Conservation (phyloP, 2,113 vertebrate species). For the Osmerus eperlanus region DNA sequence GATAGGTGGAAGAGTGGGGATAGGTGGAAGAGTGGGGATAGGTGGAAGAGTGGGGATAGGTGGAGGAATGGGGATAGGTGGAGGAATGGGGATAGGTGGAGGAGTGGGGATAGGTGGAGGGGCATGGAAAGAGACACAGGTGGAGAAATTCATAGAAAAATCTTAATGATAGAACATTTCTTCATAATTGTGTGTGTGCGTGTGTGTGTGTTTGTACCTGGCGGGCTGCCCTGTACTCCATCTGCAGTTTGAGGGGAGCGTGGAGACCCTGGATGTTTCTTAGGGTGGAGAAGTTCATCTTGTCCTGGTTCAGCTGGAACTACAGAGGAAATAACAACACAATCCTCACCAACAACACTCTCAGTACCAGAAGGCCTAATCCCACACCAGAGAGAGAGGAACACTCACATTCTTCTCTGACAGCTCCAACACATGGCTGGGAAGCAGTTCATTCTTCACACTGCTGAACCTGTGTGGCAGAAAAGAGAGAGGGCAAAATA, state of each 20-base stretch:
- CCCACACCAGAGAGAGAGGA: background rate
- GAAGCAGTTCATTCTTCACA: slow-evolving; percentile 89
- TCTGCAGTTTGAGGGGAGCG: slow-evolving; percentile 88
- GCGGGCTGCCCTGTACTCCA: slow-evolving; percentile 90
- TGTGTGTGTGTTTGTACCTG: slow-evolving; percentile 70
- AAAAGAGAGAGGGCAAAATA: background rate
- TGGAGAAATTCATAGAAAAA: background rate
- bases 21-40: background rate
- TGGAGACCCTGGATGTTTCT: slow-evolving; percentile 93
- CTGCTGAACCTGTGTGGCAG: slow-evolving; percentile 77
- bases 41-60: background rate
- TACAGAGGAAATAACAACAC: slow-evolving; percentile 42
- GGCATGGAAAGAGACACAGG: no score
- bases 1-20: background rate
- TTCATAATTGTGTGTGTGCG: background rate
- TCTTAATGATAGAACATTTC: no score
- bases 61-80: background rate
- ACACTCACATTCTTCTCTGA: slow-evolving; percentile 92
- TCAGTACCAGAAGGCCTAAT: no score
- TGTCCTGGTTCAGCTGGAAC: slow-evolving; percentile 90
- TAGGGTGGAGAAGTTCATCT: slow-evolving; percentile 85
- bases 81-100: background rate
- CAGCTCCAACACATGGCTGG: slow-evolving; percentile 88
- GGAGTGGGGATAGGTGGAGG: background rate
- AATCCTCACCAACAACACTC: background rate